Base-by-base conservation (phyloP, 2,888 invertebrate species). In the Mamestra brassicae region DNA sequence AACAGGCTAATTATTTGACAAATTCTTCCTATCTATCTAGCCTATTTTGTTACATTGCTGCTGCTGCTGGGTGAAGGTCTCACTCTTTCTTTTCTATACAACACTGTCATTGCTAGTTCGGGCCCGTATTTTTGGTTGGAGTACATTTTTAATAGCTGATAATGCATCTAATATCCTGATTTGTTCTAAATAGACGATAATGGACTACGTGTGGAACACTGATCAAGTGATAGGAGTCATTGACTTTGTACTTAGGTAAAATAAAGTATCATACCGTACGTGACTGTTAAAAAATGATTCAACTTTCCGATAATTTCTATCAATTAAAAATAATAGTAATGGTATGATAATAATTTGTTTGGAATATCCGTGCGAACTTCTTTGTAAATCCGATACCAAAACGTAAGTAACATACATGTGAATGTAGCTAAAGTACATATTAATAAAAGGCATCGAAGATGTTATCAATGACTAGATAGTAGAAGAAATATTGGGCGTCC, bases 341-440 rank as follows among this genome's bases (percentile, higher is more conserved):
- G 2, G 10, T 17, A 4, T 42, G 55, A 77, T 52, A 74, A 57
- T 42, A 4, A 0, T 54, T 74, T 13, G 13, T 3, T 0, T 2
- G 38, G 26, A 52, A 74, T 76, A 54, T 45, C 45, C 55, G 55
- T 75, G 42, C 11, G 10, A 78, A 52, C 8, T 45, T 78, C 52
- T 60, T 45, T 34, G 17, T 60, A 60, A 52, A 52, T 52, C 47
- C 7, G 57, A 77, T 58, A 65, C 34, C 38, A 4, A 7, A 7
- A 65, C 6, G 6, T 15, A 47, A 47, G 11, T 47, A 52, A 7
- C 6, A 52, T 3, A 17, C 2, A 52, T 52, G 52, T 17, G 17
- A 52, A 52, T 52, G 52, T 52, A 52, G 52, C 47, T 47, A 13
- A 13, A 13, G 42, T 42, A 13, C 11, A 15, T 13, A 17, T 17